Percentiles rank a stretch among this genome's conserved stretches.
These are phyloP conservation scores for Harmothoe impar DNA, from an alignment of 2,888 invertebrate species.

Conservation along the genomic window DNA sequence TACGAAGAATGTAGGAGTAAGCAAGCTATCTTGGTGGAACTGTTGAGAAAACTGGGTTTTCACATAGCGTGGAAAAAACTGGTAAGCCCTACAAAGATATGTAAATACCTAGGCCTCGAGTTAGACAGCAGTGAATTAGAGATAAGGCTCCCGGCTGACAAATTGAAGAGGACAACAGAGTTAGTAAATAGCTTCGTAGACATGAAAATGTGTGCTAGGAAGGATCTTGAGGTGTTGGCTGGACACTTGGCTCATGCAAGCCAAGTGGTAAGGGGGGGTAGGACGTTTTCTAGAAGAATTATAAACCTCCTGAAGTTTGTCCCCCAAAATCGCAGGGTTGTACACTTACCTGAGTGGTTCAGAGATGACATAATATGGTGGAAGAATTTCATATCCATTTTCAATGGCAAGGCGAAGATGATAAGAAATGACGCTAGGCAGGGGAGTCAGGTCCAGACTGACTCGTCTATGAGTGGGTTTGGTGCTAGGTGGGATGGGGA, in stretches of 20 bases:
- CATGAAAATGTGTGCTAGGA: not conserved
- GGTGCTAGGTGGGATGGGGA: not conserved
- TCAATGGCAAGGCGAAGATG: not conserved
- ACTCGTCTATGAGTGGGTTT: not conserved
- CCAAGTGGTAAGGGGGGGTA: too few relatives aligned
- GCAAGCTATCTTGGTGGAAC: not conserved
- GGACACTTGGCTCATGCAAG: too few relatives aligned
- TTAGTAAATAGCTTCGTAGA: too few relatives aligned
- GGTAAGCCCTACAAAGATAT: too few relatives aligned
- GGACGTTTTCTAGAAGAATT: too few relatives aligned
- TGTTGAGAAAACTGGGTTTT: too few relatives aligned
- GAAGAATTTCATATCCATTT: not conserved
- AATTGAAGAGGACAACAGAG: not conserved
- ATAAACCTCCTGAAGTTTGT: too few relatives aligned
- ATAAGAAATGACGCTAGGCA: not conserved
- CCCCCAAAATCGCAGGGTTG: not conserved
- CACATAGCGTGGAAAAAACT: too few relatives aligned
- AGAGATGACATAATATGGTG: not conserved
- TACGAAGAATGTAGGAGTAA: not conserved
- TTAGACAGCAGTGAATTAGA: too few relatives aligned
- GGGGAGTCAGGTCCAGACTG: not conserved
- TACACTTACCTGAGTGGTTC: not conserved
- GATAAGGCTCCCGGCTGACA: not conserved
- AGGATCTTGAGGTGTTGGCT: too few relatives aligned
- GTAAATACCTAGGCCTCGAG: not conserved